Evolutionary conservation across 2,113 vertebrate species (phyloP), one percentile per base, ranked within the genome.

Genomic region (Turdus rufiventris): DNA sequence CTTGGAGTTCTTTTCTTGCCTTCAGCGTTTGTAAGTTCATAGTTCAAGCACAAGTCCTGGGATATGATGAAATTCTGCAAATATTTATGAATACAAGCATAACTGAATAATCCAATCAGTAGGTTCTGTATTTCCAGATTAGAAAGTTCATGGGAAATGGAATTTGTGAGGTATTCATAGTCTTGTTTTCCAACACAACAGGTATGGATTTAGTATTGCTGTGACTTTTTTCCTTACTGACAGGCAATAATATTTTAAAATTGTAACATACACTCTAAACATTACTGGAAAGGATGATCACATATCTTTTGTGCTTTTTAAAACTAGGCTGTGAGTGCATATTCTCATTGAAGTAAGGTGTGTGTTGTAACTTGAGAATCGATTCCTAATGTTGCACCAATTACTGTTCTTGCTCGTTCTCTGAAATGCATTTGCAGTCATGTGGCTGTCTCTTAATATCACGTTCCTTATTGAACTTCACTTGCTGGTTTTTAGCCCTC

Each of bases 1-100:
- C 98, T 99, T 16, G 99, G 99, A 51, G 99, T 99, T 87, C 98
- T 99, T 51, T 99, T 98, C 96, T 94, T 99, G 85, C 99, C 99
- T 5, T 98, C 98, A 8, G 98, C 98, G 4, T 99, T 99, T 88
- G 99, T 99, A 98, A 99, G 99, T 99, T 60, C 57, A n/a, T 53
- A 4, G 54, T 26, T 93, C 12, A 66, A 40, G 26, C 29, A 36
- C 21, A 60, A 28, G 77, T 75, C 25, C 34, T 73, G 54, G 18
- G 20, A 60, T 74, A 23, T 50, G 12, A 20, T 7, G 4, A 80
- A 63, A 92, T 79, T 40, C n/a, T 90, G 42, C 33, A 66, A 34
- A 47, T 79, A 66, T 4, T 56, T 28, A 42, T 29, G 21, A 65
- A 73, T 53, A 47, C 21, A 53, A 67, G 28, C 6, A 3, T 58